These are phyloP conservation scores for Nephrotoma flavescens DNA, from an alignment of 2,888 invertebrate species.

Conservation along the genomic window DNA sequence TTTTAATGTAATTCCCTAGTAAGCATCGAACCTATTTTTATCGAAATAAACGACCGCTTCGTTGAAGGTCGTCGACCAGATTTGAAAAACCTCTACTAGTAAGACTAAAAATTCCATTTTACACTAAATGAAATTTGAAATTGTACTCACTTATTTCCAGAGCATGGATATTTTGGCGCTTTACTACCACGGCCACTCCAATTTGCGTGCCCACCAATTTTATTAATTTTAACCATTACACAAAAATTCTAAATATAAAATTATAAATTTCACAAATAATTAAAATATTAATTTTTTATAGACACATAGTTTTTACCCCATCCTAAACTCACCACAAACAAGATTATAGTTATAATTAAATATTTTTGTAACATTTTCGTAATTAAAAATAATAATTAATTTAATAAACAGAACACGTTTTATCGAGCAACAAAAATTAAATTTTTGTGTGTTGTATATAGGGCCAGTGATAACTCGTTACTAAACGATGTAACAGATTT, in stretches of 20 bases:
- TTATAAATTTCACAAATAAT: neutral
- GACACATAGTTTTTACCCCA: neutral
- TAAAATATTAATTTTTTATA: neutral
- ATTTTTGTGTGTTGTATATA: neutral
- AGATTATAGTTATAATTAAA: neutral
- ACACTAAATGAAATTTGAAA: neutral
- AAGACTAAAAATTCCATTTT: too few species aligned
- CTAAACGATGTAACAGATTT: neutral
- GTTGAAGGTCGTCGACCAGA: too few species aligned
- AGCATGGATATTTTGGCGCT: neutral
- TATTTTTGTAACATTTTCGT: neutral
- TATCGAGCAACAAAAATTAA: neutral
- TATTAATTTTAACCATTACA: neutral
- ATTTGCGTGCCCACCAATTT: neutral
- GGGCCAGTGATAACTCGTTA: neutral
- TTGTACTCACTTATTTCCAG: neutral
- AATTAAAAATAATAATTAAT: neutral
- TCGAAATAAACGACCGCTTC: too few species aligned
- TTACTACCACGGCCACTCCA: neutral
- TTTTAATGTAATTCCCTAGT: too few species aligned
- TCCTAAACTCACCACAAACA: neutral
- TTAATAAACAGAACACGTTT: neutral
- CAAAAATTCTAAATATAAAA: neutral
- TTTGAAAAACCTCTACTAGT: too few species aligned
- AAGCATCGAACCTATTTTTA: too few species aligned